phyloP scores from a whole-genome alignment of 2,113 vertebrate genomes.

The Pseudonaja textilis region DNA sequence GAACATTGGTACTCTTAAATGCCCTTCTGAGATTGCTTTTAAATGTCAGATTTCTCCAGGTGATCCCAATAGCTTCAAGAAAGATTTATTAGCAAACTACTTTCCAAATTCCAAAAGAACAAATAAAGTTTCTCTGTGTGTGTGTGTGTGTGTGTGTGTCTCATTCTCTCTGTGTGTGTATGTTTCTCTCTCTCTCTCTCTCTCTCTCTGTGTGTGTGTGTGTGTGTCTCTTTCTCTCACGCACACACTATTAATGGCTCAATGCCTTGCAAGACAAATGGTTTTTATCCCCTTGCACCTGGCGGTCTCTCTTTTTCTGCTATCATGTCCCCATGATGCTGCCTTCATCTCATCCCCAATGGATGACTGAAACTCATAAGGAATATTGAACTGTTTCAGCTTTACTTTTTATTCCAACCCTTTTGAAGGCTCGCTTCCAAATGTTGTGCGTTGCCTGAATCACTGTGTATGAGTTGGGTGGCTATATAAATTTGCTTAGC shows the following conservation, averaged over 20 bases:
- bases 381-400: not conserved
- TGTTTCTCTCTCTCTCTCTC: too few relatives aligned
- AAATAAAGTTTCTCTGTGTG: not conserved
- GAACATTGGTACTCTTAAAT: not conserved
- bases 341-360: not conserved
- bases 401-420: not conserved
- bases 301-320: not conserved
- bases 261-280: not conserved
- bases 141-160: too few relatives aligned
- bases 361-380: not conserved
- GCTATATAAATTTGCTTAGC: not conserved
- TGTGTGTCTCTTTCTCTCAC: too few relatives aligned
- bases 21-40: not conserved
- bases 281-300: not conserved
- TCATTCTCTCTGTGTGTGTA: too few relatives aligned
- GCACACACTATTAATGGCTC: not conserved
- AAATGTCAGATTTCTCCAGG: not conserved
- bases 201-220: too few relatives aligned
- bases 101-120: not conserved
- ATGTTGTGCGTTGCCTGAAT: not conserved
- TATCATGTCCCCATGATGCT: not conserved
- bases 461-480: not conserved
- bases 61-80: not conserved
- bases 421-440: not conserved
- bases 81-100: not conserved